Base-by-base conservation (phyloP, 2,888 invertebrate species). In the Isotomurus palustris region DNA sequence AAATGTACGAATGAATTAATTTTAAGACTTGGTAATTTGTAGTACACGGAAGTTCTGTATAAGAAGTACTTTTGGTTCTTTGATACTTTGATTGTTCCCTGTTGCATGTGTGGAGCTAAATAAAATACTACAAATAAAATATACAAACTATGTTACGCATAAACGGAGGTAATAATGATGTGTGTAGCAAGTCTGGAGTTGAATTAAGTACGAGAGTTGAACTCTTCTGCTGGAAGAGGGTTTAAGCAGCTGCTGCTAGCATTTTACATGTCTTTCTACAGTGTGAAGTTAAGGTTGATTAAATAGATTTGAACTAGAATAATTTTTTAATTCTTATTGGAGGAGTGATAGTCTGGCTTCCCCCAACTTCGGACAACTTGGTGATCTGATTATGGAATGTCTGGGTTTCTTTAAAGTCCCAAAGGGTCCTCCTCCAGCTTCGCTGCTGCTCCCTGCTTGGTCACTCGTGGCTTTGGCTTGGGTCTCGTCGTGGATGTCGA, bases 351-450 rank as follows among this genome's bases (percentile, higher is more conserved):
- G 63, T 50, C 66, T 58, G 25, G 32, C 50, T 35, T 50, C 50
- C 53, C 63, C 61, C 19, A 66, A 44, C 52, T 66, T 66, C 17
- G 66, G 66, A 47, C 66, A 66, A 59, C 61, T 61, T 19, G 66
- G 66, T 44, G 66, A 66, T 45, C 66, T 41, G 32, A 63, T 63
- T 61, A 66, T 66, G 62, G 60, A 60, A 58, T 25, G 51, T 44
- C 58, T 57, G 40, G 62, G 22, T 27, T 27, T 41, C 21, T 27
- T 36, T 32, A 28, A 14, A 43, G 52, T 44, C 8, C 24, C 21
- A 4, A n/a, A n/a, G n/a, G n/a, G n/a, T n/a, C 44, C 24, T 32
- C n/a, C 6, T n/a, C 25, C 29, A 10, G 17, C 25, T 32, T n/a
- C 25, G 6, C 5, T 44, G 48, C 40, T 52, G 62, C 58, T 49